Percentiles rank a stretch among this genome's conserved stretches.
phyloP scores from a whole-genome alignment of 1,140 invertebrate species.

The Mactra quadrangularis region DNA sequence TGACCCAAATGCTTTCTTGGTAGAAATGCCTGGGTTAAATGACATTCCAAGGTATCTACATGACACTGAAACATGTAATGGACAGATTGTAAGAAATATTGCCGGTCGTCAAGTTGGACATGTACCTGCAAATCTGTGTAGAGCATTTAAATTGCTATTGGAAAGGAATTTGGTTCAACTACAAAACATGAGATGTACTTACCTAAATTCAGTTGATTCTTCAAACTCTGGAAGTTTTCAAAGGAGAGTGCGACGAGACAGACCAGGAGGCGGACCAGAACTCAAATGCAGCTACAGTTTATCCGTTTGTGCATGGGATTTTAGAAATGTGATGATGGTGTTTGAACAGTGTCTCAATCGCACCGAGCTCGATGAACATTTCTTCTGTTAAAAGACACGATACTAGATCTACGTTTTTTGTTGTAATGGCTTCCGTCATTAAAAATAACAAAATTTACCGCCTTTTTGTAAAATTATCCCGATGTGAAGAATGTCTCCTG shows the following conservation, averaged over 20 bases:
- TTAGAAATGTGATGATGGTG: not conserved
- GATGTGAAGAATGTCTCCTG: too few relatives aligned
- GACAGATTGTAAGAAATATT: not conserved
- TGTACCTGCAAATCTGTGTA: slow-evolving; percentile 24
- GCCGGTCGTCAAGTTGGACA: slow-evolving; percentile 35
- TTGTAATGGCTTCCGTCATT: too few relatives aligned
- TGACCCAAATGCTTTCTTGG: slow-evolving; percentile 17
- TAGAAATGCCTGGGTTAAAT: slow-evolving; percentile 7
- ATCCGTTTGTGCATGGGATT: not conserved
- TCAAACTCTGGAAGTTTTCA: not conserved
- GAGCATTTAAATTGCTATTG: slow-evolving; percentile 12
- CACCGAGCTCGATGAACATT: slow-evolving; percentile 1
- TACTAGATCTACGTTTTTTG: too few relatives aligned
- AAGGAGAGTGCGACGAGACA: not conserved
- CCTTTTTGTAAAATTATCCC: too few relatives aligned
- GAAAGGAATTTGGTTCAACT: not conserved
- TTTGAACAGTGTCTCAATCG: not conserved
- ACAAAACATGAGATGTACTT: not conserved
- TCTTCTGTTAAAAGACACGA: too few relatives aligned
- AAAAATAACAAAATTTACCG: too few relatives aligned
- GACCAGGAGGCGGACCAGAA: not conserved
- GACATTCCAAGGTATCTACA: not conserved
- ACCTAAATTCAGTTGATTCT: not conserved
- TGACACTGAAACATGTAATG: not conserved
- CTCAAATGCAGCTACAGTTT: not conserved